Percentiles rank a stretch among this genome's conserved stretches.
phyloP scores from a whole-genome alignment of 2,888 invertebrate genomes.

The Leptura quadrifasciata region DNA sequence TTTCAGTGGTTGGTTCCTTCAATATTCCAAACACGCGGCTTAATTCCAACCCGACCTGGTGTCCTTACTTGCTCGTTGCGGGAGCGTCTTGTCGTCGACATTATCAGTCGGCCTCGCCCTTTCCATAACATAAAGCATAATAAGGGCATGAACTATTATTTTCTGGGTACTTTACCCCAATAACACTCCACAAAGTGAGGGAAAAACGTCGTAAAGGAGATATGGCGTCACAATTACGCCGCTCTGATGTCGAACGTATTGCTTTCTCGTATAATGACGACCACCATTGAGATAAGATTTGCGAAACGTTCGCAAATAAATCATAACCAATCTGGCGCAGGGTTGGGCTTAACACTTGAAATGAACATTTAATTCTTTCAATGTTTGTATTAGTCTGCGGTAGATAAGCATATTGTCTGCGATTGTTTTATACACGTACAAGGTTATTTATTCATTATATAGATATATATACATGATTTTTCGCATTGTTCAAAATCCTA shows the following conservation, averaged over 20 bases:
- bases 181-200: constrained; percentile 60
- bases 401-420: too few species aligned
- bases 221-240: constrained; percentile 58
- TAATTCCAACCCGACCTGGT: constrained; percentile 18
- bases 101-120: constrained; percentile 60
- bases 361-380: constrained; percentile 1
- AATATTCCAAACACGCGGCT: background rate
- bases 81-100: constrained; percentile 60
- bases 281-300: constrained; percentile 37
- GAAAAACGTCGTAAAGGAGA: constrained; percentile 57
- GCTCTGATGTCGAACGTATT: constrained; percentile 57
- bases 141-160: constrained; percentile 68
- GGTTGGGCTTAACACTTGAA: background rate
- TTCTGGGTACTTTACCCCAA: constrained; percentile 64
- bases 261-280: constrained; percentile 48
- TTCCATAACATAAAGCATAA: constrained; percentile 67
- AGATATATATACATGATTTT: too few species aligned
- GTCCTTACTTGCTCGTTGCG: constrained; percentile 42
- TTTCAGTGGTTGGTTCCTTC: background rate
- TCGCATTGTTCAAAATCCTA: too few species aligned
- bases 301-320: constrained; percentile 17
- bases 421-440: too few species aligned
- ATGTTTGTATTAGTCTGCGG: background rate
- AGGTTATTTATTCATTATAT: too few species aligned
- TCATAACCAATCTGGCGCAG: background rate